Evolutionary conservation across 2,888 invertebrate genomes (phyloP), one percentile per base, ranked within the genome.

Genomic region (Ophonus ardosiacus): DNA sequence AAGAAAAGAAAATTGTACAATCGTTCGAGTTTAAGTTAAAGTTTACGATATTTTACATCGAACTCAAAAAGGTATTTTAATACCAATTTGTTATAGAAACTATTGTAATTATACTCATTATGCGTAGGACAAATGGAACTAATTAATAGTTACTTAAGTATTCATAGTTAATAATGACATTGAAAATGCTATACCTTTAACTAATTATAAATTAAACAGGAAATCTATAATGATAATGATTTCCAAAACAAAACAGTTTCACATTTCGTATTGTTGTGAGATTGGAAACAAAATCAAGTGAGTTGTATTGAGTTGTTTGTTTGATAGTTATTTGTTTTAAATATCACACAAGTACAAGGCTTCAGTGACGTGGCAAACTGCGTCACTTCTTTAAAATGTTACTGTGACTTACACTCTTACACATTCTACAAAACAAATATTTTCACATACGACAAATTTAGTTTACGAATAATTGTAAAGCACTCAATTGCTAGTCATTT

Each of bases 341-440:
- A 74, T 74, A 74, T 74, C 71, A 74, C 18, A 74, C 71, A 74
- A 74, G 71, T 74, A 74, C 71, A 74, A 74, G 71, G 71, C 40
- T 18, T 74, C 43, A 43, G 18, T 74, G 71, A 74, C 71, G 71
- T 74, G 71, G 68, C 68, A 74, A 51, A 63, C 63, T 81, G 81
- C 81, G 81, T 81, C 81, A 81, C 63, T 61, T 63, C 81, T 61
- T 81, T 81, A 61, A 81, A 81, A 81, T 81, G 81, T 81, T 81
- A 81, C 61, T 38, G 51, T 63, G 63, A 61, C 43, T 81, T 63
- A 65, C 51, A 65, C 81, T 38, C 43, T 81, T 63, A 51, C 51
- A 65, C 81, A 81, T 81, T 81, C 81, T 1, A 74, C 21, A 51
- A 40, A 74, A 8, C 40, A 43, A 74, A 74, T 74, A 74, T 74